Evolutionary conservation across 2,797 vertebrate species (phyloP).

Genomic region (Pangasius djambal): DNA sequence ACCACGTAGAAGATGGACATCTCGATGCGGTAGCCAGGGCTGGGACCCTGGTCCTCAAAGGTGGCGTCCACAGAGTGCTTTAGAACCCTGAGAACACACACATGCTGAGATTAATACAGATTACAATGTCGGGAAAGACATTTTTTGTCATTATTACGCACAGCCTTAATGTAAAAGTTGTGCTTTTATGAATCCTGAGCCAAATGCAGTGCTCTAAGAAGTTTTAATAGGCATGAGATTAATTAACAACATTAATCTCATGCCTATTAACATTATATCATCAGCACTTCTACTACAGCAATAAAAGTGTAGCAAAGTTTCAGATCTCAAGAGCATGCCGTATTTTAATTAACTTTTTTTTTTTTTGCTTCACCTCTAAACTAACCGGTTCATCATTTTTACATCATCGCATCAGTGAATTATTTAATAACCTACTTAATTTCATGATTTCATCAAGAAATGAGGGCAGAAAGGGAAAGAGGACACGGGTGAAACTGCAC

Average conservation of each 20-base stretch:
- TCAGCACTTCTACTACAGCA: slow-evolving; percentile 2
- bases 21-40: slow-evolving; percentile 94
- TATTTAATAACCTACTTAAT: slow-evolving; percentile 48
- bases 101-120: background rate
- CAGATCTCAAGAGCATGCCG: background rate
- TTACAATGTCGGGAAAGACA: background rate
- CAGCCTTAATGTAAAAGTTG: background rate
- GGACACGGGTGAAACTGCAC: slow-evolving; percentile 25
- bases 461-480: background rate
- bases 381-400: slow-evolving; percentile 46
- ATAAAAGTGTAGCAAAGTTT: slow-evolving; percentile 26
- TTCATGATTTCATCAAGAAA: slow-evolving; percentile 32
- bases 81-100: slow-evolving; percentile 80
- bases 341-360: slow-evolving; percentile 41
- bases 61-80: slow-evolving; percentile 97
- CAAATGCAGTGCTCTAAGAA: background rate
- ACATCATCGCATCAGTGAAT: slow-evolving; percentile 40
- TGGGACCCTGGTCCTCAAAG: slow-evolving; percentile 93
- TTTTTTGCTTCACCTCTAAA: slow-evolving; percentile 37
- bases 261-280: slow-evolving; percentile 5
- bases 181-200: background rate
- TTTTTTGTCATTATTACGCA: background rate
- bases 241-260: slow-evolving; percentile 27
- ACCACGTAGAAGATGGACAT: slow-evolving; percentile 98
- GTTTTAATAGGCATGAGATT: slow-evolving; percentile 32